Conservation (phyloP, 2,797 vertebrate species). For the Lepidocolaptes lacrymiger region DNA sequence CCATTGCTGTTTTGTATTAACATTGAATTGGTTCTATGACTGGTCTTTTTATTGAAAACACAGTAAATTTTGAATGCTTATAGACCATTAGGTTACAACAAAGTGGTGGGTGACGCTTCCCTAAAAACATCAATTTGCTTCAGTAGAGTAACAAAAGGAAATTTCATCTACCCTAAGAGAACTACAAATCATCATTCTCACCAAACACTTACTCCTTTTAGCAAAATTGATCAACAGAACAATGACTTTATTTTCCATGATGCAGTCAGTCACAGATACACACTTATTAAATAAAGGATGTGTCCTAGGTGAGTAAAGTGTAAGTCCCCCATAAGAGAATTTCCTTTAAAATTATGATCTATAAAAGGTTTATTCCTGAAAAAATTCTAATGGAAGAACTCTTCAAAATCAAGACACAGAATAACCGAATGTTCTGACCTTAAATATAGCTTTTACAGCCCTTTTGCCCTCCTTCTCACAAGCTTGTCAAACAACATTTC, state of each 20-base stretch:
- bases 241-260: neutral
- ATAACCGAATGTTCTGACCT: neutral
- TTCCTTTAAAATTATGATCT: neutral
- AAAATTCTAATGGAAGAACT: neutral
- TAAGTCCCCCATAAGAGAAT: neutral
- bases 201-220: neutral
- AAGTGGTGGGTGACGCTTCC: neutral
- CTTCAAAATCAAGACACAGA: neutral
- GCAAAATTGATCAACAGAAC: neutral
- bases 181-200: neutral
- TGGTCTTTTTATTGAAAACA: neutral
- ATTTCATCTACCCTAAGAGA: neutral
- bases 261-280: neutral
- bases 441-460: neutral
- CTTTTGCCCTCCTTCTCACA: neutral
- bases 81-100: accelerated
- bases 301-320: neutral
- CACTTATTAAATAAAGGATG: neutral
- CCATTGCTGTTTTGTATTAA: neutral
- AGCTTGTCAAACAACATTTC: neutral
- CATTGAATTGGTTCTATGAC: neutral
- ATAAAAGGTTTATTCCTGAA: neutral
- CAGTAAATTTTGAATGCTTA: neutral
- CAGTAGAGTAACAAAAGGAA: neutral
- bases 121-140: neutral